Evolutionary conservation across 2,888 invertebrate species (phyloP), one percentile per base, ranked within the genome.

Genomic region (Cenopis cana): DNA sequence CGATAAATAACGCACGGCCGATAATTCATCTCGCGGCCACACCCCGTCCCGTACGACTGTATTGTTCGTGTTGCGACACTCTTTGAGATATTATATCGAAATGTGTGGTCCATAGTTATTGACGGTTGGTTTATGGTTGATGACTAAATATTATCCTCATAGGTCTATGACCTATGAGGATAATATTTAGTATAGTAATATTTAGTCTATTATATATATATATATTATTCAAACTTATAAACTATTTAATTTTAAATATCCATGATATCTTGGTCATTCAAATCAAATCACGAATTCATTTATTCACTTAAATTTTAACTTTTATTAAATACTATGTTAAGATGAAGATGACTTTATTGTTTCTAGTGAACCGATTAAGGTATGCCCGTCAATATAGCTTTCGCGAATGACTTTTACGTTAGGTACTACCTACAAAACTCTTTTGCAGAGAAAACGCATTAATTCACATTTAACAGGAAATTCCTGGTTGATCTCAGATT

Each of bases 1-100:
- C 85, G 76, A 89, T 90, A 89, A 89, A 90, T 89, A 85, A 87
- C 80, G 74, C 77, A 75, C 82, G 78, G 78, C 81, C 84, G 82
- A 88, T 90, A 88, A 87, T 84, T 89, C 85, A 87, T 82, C 76
- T 75, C 73, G 78, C 74, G 74, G 73, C 59, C 61, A 60, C 70
- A 49, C 65, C 57, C 59, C 65, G 70, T 55, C 29, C 17, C 20
- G 56, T 54, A 54, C 57, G 69, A 62, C 57, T 65, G 60, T 62
- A 68, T 72, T 64, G 68, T 68, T 68, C 59, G 59, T n/a, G 62
- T 68, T 68, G 57, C 72, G 68, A 64, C 54, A 64, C 57, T 52
- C 29, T 20, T 46, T 20, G 24, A 59, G 65, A 60, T 70, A 68
- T 68, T 29, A 33, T 50, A 64, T 62, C 52, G 33, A 65, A 68